Evolutionary conservation across 2,113 vertebrate species (phyloP).

Genomic region (Manacus vitellinus): DNA sequence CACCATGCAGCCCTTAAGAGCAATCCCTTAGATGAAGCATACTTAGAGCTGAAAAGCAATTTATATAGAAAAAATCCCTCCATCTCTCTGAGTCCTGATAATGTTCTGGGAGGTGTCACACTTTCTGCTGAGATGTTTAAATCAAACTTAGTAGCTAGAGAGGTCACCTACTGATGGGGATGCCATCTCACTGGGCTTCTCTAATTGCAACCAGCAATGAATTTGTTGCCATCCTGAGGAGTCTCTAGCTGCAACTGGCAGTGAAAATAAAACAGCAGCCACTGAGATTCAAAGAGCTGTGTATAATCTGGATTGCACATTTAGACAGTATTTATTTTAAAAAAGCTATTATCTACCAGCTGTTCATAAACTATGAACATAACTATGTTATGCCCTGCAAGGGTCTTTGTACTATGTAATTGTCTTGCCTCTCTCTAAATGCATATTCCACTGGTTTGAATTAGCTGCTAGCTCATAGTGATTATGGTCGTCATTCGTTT

Average conservation of each 20-base stretch:
- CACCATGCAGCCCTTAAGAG: not conserved
- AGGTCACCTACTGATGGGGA: not conserved
- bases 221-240: not conserved
- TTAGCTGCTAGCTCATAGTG: constrained; percentile 33
- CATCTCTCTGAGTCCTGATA: not conserved
- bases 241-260: not conserved
- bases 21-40: not conserved
- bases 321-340: constrained; percentile 53
- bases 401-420: constrained; percentile 28
- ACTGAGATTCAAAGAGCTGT: not conserved
- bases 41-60: not conserved
- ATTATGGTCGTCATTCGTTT: constrained; percentile 31
- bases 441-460: constrained; percentile 43
- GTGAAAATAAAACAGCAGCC: constrained; percentile 41
- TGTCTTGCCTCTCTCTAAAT: not conserved
- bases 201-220: not conserved
- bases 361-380: constrained; percentile 20
- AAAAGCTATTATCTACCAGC: constrained; percentile 61
- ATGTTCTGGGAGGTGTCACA: not conserved
- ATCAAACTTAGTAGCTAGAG: not conserved
- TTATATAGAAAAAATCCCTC: not conserved
- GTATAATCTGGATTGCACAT: constrained; percentile 17
- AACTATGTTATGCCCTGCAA: constrained; percentile 10
- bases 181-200: not conserved
- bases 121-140: not conserved